Evolutionary conservation across 2,113 vertebrate genomes (phyloP).

Genomic region (Acinonyx jubatus): DNA sequence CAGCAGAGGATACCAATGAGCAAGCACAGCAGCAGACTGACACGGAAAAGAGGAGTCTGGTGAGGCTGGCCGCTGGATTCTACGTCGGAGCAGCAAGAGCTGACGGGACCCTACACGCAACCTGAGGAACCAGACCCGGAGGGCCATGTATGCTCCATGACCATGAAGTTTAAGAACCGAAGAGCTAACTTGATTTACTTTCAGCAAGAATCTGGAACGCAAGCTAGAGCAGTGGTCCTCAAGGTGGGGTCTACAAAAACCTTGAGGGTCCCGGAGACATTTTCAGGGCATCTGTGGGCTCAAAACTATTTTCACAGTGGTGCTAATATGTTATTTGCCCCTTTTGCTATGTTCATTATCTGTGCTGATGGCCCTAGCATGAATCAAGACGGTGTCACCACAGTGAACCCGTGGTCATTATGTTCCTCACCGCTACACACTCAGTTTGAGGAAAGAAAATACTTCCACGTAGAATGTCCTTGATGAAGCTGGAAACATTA

Average conservation of each 20-base stretch:
- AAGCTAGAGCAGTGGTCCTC: neutral
- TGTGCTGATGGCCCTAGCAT: neutral
- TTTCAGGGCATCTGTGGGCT: neutral
- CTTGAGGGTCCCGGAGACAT: neutral
- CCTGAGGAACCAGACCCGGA: neutral
- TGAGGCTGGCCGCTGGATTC: neutral
- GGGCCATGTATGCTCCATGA: too few species aligned
- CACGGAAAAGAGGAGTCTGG: neutral
- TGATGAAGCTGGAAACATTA: neutral
- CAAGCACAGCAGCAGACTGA: too few species aligned
- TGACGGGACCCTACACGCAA: neutral
- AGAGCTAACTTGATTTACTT: neutral
- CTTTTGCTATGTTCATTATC: neutral
- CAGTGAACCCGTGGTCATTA: neutral
- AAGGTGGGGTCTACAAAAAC: neutral
- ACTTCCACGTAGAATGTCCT: neutral
- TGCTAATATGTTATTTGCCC: neutral
- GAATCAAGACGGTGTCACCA: neutral
- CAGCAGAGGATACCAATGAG: neutral
- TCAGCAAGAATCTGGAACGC: neutral
- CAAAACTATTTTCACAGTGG: neutral
- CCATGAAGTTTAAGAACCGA: neutral
- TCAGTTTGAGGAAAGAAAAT: neutral
- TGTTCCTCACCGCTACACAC: neutral
- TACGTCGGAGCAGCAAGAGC: neutral